Base-by-base conservation (phyloP, 2,888 invertebrate species). In the Drosophila robusta region DNA sequence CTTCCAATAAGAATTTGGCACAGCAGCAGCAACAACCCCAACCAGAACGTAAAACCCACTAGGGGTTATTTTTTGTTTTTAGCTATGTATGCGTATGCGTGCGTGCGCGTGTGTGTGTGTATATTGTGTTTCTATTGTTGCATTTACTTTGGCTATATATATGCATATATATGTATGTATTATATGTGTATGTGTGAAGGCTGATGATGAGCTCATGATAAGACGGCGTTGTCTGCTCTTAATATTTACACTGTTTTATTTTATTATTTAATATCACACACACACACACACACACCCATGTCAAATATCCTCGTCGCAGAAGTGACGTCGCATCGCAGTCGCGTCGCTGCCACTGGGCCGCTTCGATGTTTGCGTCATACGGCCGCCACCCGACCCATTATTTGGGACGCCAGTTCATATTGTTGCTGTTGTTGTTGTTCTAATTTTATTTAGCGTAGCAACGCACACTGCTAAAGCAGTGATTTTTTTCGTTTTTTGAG, bases 61-160 rank as follows among this genome's bases (percentile, higher is more conserved):
- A 75, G 71, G 80, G 80, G 80, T 80, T 80, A 75, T 55, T 73
- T 75, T 75, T 80, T 80, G 70, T 44, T 60, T 70, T 70, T 50
- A n/a, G 32, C 44, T 55, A n/a, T 45, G 29, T 54, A 11, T 41
- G 18, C 29, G 12, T 49, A 42, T 54, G 29, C 54, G 8, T 38
- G 41, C 56, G 32, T 29, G 29, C 52, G 22, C 47, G 24, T 42
- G 14, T 73, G 8, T 47, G 11, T 65, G 24, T 58, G 39, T 46
- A 26, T 57, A 12, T 22, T 39, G n/a, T 62, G 26, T 24, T 38
- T 44, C 26, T 55, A 54, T 50, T 75, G 52, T 74, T 69, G 60
- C 60, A 55, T 56, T 39, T 41, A 16, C 32, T 41, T 16, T 55
- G 49, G 29, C 14, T 54, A 12, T 4, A 41, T 38, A 18, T 18